Evolutionary conservation across 1,140 invertebrate genomes (phyloP).

Genomic region (Rhagoletis pomonella): DNA sequence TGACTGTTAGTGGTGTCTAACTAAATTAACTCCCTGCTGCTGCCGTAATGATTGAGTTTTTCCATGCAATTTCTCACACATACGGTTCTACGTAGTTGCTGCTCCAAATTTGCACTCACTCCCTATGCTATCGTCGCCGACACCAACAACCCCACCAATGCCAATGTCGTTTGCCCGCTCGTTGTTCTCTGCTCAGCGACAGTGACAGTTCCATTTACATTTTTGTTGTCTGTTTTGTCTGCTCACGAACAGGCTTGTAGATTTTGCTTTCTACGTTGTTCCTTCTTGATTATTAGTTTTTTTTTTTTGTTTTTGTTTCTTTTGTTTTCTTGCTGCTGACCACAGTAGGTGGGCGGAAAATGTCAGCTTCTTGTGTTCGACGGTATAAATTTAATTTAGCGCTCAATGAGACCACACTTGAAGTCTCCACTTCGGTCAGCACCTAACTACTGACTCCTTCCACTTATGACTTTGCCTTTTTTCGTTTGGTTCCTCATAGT

Average conservation of each 20-base stretch:
- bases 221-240: background rate
- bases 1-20: background rate
- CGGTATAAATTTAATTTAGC: conserved; percentile 45
- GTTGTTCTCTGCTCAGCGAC: background rate
- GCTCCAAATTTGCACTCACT: background rate
- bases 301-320: background rate
- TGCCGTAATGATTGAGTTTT: conserved; percentile 49
- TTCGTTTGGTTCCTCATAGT: background rate
- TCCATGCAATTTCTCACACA: conserved; percentile 46
- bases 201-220: conserved; percentile 45
- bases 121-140: background rate
- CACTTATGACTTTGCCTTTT: background rate
- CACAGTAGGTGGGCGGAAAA: conserved; percentile 5
- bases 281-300: background rate
- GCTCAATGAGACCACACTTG: conserved; percentile 20
- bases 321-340: background rate
- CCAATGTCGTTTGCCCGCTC: background rate
- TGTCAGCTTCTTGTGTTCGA: background rate
- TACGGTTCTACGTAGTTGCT: background rate
- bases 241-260: background rate
- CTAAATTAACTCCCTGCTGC: conserved; percentile 47
- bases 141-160: background rate
- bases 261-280: background rate
- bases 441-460: background rate
- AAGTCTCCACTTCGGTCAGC: conserved; percentile 2